Base-by-base conservation (phyloP, 1,140 invertebrate genomes). In the Drosophila erecta region DNA sequence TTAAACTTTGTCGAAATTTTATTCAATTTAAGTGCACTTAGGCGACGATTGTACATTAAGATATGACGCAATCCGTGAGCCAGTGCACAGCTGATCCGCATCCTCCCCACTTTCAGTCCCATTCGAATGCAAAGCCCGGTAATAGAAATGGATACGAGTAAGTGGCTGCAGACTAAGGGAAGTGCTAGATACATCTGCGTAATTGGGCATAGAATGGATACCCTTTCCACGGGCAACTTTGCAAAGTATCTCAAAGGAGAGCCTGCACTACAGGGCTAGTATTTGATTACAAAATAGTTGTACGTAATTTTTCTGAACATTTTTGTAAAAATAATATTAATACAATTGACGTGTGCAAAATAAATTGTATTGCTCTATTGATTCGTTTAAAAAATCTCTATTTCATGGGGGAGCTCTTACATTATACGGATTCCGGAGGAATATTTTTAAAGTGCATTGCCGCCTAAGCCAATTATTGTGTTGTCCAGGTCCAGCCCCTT, bases 1-100 rank as follows among this genome's bases (percentile, higher is more conserved):
- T 87, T 87, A 87, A 89, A 87, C 84, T 84, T 89, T 87, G 84
- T 87, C 84, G 72, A 89, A 87, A 89, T 84, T 89, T 77, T 89
- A 87, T 87, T 87, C 84, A 87, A 87, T 87, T 87, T 87, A 87
- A 72, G 80, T 89, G 84, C 84, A 87, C 84, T 87, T 89, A 87
- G 78, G 83, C 84, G 84, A 87, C 83, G 84, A 87, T 89, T 87
- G 83, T 79, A 79, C 79, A 87, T 87, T 79, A 87, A 89, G 84
- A 89, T 84, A 84, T 80, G 79, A 87, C 79, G 75, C 79, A 83
- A 56, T 79, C 59, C 46, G 69, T 79, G 53, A 64, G 53, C 44
- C 64, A 38, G 30, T 50, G 43, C 49, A 43, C 72, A 75, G 70
- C 70, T 74, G 72, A 75, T 76, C 54, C 57, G 59, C 22, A 44